A percentile compares a stretch with the other conserved stretches of the same genome.
Evolutionary conservation across 30 jellyfish, hydroid and myxozoan species (phyloP).

Genomic region (Clytia hemisphaerica): DNA sequence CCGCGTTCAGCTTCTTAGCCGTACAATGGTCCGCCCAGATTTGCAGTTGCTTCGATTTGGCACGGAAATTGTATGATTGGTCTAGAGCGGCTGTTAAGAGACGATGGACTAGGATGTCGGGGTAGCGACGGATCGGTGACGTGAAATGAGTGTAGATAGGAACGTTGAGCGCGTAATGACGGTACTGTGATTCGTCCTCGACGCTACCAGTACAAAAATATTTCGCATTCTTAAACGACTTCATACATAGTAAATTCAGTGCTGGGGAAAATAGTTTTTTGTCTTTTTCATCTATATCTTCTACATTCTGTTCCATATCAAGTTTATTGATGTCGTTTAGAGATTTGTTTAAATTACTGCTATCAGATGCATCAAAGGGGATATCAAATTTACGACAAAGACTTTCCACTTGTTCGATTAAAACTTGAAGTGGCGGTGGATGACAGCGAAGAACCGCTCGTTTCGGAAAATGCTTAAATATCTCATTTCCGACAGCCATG

Average conservation of each 20-base stretch:
- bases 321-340: conserved; percentile 1
- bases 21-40: conserved; percentile 62
- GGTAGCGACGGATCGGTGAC: conserved; percentile 91
- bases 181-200: conserved; percentile 26
- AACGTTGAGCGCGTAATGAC: conserved; percentile 58
- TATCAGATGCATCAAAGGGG: conserved; percentile 28
- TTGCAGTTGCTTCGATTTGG: conserved; percentile 25
- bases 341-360: conserved; percentile 36
- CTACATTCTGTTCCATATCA: not conserved
- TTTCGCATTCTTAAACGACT: conserved; percentile 65
- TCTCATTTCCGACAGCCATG: conserved; percentile 72
- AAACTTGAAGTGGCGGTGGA: conserved; percentile 53
- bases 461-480: conserved; percentile 26
- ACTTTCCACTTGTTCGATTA: conserved; percentile 34
- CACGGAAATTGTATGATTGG: not conserved
- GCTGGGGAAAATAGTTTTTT: conserved; percentile 32
- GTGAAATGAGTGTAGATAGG: conserved; percentile 90
- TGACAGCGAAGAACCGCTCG: conserved; percentile 66
- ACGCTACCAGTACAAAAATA: conserved; percentile 64
- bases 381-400: conserved; percentile 37
- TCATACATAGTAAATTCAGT: conserved; percentile 41
- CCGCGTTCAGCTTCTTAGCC: conserved; percentile 47
- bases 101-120: conserved; percentile 89
- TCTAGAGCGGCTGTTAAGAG: conserved; percentile 54
- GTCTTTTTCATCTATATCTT: conserved; percentile 8